Evolutionary conservation across 2,113 vertebrate species (phyloP).

Genomic region (Sceloporus tristichus): DNA sequence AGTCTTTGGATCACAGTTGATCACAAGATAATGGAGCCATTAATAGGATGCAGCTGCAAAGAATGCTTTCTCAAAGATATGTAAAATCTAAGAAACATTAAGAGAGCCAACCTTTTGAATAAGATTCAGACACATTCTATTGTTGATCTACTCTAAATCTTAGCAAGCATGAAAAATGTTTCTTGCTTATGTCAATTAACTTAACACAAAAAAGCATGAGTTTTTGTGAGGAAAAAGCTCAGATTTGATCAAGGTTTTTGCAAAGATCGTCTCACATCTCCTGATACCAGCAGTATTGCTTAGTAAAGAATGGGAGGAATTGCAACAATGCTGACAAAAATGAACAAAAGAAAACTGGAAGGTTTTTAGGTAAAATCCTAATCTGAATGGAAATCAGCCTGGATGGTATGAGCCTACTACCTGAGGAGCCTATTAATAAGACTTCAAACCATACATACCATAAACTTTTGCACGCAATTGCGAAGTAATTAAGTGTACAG

Average conservation of each 20-base stretch:
- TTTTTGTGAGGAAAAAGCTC: neutral
- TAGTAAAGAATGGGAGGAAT: neutral
- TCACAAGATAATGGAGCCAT: conserved; percentile 19
- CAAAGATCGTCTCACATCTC: neutral
- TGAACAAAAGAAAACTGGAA: neutral
- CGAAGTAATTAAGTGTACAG: neutral
- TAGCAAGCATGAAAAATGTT: neutral
- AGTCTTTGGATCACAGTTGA: neutral
- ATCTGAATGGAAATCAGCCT: neutral
- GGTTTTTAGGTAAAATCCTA: neutral
- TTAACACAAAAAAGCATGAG: neutral
- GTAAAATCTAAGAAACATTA: conserved; percentile 17
- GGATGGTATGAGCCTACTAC: neutral
- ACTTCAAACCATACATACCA: neutral
- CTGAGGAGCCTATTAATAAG: neutral
- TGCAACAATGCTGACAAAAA: neutral
- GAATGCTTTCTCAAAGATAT: neutral
- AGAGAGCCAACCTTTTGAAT: neutral
- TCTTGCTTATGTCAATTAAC: conserved; percentile 9
- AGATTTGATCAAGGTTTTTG: conserved; percentile 3
- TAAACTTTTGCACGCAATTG: conserved; percentile 1
- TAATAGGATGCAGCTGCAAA: neutral
- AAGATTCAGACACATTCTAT: neutral
- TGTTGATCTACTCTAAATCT: neutral
- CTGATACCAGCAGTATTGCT: neutral